Base-by-base conservation (phyloP, 1,140 invertebrate species). In the Mercenaria mercenaria region DNA sequence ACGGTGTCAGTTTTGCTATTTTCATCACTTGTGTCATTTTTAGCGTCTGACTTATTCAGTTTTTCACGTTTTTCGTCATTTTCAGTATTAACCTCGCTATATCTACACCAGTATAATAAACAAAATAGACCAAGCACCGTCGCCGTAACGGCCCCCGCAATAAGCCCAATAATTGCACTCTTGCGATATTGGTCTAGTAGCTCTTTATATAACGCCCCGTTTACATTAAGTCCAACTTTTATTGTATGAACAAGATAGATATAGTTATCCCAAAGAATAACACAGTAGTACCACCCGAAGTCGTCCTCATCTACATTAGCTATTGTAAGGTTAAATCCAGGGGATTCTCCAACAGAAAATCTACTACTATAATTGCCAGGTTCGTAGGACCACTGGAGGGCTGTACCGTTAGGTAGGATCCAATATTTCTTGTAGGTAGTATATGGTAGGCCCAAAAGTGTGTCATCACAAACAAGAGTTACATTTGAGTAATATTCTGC, bases 241-340 rank as follows among this genome's bases (percentile, higher is more conserved):
- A 88, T 52, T 26, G 76, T 41, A 39, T 81, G 37, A 20, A 69
- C 26, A 20, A 88, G 47, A 34, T 47, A 88, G 15, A 80, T 80
- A 32, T 69, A 79, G 37, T 80, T 61, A 29, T 88, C 86, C 86
- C 86, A 88, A 26, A 80, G 77, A 39, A 88, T 81, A 1, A 88
- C 59, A 72, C 86, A 88, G 39, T 61, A 61, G 26, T 88, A 88
- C 52, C 76, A 80, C 11, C 86, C 86, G 34, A 81, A 88, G 23
- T 88, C 86, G 0, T 80, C 47, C 6, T 59, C 61, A 20, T 32
- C 41, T 4, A 88, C 39, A 41, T 69, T 15, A 39, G 20, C 34
- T 52, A 88, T 88, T 20, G 86, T 81, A 15, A 88, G 39, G 37
- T 88, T 88, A 34, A 69, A 88, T 20, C n/a, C 76, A 8, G 86